Percentiles rank a stretch among this genome's conserved stretches.
phyloP scores from a whole-genome alignment of 1,140 invertebrate species.

The Apis mellifera region DNA sequence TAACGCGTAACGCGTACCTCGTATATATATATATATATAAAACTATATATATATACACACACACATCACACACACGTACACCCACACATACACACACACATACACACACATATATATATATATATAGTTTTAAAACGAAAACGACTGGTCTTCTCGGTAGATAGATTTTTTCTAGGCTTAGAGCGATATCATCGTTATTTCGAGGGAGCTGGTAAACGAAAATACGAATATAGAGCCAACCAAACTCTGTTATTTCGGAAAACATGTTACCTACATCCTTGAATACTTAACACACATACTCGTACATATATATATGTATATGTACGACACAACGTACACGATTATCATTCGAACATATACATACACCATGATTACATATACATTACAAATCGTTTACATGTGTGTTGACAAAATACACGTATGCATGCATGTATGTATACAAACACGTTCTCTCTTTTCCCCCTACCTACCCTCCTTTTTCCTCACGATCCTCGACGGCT shows the following conservation, averaged over 20 bases:
- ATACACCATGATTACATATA: background rate
- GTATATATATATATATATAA: background rate
- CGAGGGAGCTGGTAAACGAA: slow-evolving; percentile 35
- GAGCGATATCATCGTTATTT: slow-evolving; percentile 50
- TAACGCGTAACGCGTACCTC: slow-evolving; percentile 51
- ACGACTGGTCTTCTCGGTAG: slow-evolving; percentile 64
- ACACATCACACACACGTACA: too few species aligned
- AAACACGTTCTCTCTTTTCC: slow-evolving; percentile 23
- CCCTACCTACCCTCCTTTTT: background rate
- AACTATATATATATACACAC: too few species aligned
- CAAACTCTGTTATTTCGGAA: slow-evolving; percentile 51
- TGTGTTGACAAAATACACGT: slow-evolving; percentile 29
- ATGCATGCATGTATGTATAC: slow-evolving; percentile 40
- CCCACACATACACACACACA: too few species aligned
- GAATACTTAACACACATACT: slow-evolving; percentile 26
- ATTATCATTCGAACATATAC: slow-evolving; percentile 11
- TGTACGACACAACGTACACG: background rate
- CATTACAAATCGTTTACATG: slow-evolving; percentile 19
- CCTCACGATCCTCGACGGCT: slow-evolving; percentile 59
- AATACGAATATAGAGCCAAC: slow-evolving; percentile 51
- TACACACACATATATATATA: too few species aligned
- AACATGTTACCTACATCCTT: slow-evolving; percentile 23
- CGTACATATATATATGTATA: background rate
- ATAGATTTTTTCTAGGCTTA: slow-evolving; percentile 63
- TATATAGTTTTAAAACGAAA: slow-evolving; percentile 34